Evolutionary conservation across 2,888 invertebrate genomes (phyloP).

Genomic region (Ischnura elegans): DNA sequence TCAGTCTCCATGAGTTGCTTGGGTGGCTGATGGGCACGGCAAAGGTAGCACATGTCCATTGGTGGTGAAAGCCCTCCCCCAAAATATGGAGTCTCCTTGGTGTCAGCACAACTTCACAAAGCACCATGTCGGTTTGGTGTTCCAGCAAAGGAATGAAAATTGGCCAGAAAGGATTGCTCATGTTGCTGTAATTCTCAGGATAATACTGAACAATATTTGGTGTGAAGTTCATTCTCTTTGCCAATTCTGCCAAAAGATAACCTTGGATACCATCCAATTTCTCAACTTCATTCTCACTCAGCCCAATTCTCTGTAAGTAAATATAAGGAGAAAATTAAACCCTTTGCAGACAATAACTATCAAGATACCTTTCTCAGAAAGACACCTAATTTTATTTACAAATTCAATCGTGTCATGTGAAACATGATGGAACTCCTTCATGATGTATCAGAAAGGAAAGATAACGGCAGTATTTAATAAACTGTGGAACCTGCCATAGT

Average conservation of each 20-base stretch:
- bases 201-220: background rate
- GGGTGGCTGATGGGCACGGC: conserved; percentile 42
- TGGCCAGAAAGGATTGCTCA: conserved; percentile 14
- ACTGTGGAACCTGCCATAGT: no score
- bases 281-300: background rate
- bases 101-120: conserved; percentile 30
- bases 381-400: no score
- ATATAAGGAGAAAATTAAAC: background rate
- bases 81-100: background rate
- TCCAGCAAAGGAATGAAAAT: conserved; percentile 2
- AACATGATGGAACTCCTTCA: no score
- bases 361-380: no score
- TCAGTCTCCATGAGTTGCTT: background rate
- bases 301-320: background rate
- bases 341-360: no score
- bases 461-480: no score
- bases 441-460: no score
- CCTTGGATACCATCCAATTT: background rate
- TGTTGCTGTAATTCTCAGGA: conserved; percentile 6
- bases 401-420: no score
- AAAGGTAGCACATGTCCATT: conserved; percentile 21
- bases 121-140: background rate
- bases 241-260: conserved; percentile 15
- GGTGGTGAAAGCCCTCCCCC: conserved; percentile 45
- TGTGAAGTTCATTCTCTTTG: conserved; percentile 28